Base-by-base conservation (phyloP, 1,140 invertebrate genomes). In the Drosophila tropicalis region DNA sequence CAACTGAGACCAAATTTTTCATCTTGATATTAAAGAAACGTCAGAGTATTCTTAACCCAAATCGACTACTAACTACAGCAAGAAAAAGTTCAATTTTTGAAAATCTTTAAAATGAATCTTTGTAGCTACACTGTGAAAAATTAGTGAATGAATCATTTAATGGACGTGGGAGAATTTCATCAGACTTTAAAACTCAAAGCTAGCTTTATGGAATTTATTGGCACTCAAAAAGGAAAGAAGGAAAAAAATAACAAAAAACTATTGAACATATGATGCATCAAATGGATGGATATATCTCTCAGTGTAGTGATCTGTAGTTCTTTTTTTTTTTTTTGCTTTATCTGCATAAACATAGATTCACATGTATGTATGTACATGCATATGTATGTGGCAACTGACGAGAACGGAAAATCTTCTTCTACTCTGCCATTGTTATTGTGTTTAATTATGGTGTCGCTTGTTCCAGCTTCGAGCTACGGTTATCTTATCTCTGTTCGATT, bases 381-480 rank as follows among this genome's bases (percentile, higher is more conserved):
- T 39, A 12, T 10, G 2, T 51, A 51, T 22, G 44, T 51, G 44
- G 17, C 44, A 51, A 51, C 9, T 22, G 44, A 22, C 34, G 34
- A 36, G 34, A 36, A 47, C 3, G 10, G 29, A 29, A 5, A 29
- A 51, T 3, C 15, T 15, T 15, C 9, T 22, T 9, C 17, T 22
- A 15, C 17, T 51, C 17, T 51, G 1, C 34, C 19, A 57, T 34
- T 36, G 29, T 29, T 57, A 22, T 29, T 39, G 36, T 62, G 25
- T 81, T 81, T 81, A 81, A 81, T 81, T 81, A 81, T 13, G 34
- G 54, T 62, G 65, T 73, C 39, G 47, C 79, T 69, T 81, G 79
- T 81, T 67, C 44, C 36, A 13, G 36, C 7, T 29, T 6, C 5
- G 1, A 15, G 15, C 7, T 4, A 6, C 41, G 41, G 34, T 68